Evolutionary conservation across 2,888 invertebrate genomes (phyloP).

Genomic region (Smittia aterrima): DNA sequence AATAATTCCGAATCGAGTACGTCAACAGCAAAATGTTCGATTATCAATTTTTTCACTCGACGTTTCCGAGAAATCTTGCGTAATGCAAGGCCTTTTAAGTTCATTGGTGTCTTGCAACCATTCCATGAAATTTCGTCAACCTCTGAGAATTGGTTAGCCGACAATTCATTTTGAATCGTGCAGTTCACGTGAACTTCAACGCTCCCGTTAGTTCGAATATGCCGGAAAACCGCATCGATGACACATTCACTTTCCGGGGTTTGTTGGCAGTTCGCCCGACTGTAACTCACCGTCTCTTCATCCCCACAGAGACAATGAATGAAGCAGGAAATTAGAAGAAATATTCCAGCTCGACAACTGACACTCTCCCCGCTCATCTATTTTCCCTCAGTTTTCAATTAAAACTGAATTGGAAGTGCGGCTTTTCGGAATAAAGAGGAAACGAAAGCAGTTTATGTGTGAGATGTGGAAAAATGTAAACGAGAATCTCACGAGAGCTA

Average conservation of each 20-base stretch:
- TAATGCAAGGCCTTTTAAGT: slow-evolving; percentile 14
- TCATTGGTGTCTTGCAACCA: slow-evolving; percentile 1
- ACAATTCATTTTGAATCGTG: background rate
- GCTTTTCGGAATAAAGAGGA: background rate
- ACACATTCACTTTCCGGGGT: slow-evolving; percentile 19
- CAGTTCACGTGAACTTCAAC: slow-evolving; percentile 30
- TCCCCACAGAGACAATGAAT: background rate
- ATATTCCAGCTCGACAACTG: background rate
- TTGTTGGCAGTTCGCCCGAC: slow-evolving; percentile 16
- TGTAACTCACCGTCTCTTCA: background rate
- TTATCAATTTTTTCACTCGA: slow-evolving; percentile 19
- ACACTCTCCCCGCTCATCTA: background rate
- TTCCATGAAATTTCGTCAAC: slow-evolving; percentile 18
- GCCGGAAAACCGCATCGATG: slow-evolving; percentile 25
- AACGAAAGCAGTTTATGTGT: background rate
- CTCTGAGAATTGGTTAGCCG: slow-evolving; percentile 29
- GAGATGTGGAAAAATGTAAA: background rate
- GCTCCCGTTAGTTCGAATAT: slow-evolving; percentile 2
- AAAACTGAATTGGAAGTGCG: slow-evolving; percentile 38
- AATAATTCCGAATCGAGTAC: slow-evolving; percentile 4
- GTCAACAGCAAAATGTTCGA: background rate
- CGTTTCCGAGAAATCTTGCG: background rate
- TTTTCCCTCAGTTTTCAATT: slow-evolving; percentile 30
- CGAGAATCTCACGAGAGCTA: background rate
- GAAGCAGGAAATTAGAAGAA: slow-evolving; percentile 22